Base-by-base conservation (phyloP, 2,888 invertebrate genomes). In the Diarsia mendica region DNA sequence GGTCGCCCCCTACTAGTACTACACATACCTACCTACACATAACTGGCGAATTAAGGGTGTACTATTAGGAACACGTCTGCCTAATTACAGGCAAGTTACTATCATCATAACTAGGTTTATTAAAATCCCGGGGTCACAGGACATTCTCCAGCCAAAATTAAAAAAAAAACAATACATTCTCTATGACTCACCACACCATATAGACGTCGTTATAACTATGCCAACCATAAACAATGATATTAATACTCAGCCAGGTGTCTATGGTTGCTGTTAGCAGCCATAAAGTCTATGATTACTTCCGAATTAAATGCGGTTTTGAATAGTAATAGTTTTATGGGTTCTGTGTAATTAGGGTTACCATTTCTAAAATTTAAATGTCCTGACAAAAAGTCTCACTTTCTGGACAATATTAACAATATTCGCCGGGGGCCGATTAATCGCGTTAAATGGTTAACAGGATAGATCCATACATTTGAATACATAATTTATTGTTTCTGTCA, bases 271-370 rank as follows among this genome's bases (percentile, higher is more conserved):
- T 85, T 72, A 86, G 75, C 44, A 72, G 72, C 72, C 82, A 83
- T 90, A 90, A 90, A 90, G 76, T 81, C 75, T 76, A 80, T 78
- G 85, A 90, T 89, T 84, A 85, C 90, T 89, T 90, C 89, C 89
- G 90, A 90, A 88, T 88, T 79, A 49, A 46, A 46, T 84, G 80
- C 83, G 79, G 80, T 48, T 39, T 48, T 70, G 90, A 90, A 90
- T 90, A 67, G n/a, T 77, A 88, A 90, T 84, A 51, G 60, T 64
- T 77, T 73, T 77, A 85, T 85, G 51, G 55, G 55, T 83, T 83
- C 83, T 65, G 15, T 33, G 80, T 73, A 84, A 75, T 4, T 28
- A 9, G 60, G 60, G 33, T 33, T 33, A 60, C 28, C 28, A 60
- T 33, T 33, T 18, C 28, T 18, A 60, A 60, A 60, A 58, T 58